Evolutionary conservation across 2,113 vertebrate species (phyloP).

Genomic region (Brienomyrus longianalis): DNA sequence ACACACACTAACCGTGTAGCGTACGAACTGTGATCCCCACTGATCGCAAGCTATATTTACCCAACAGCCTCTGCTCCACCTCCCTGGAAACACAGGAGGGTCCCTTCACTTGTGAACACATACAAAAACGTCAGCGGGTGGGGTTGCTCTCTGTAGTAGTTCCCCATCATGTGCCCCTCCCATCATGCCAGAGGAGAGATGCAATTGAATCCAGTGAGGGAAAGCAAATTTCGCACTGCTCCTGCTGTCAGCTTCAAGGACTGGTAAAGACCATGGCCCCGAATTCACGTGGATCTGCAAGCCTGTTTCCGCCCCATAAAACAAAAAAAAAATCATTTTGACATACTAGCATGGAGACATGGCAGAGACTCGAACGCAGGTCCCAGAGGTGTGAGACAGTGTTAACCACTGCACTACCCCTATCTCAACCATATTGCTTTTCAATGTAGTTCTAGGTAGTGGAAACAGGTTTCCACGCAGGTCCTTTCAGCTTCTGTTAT

Average conservation of each 20-base stretch:
- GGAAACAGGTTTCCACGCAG: not conserved
- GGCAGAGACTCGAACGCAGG: not conserved
- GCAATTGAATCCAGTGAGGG: slow-evolving; percentile 57
- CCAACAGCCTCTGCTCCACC: not conserved
- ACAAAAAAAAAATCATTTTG: not conserved
- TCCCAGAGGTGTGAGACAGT: not conserved
- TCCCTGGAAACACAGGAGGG: not conserved
- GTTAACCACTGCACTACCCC: not conserved
- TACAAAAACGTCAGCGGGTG: not conserved
- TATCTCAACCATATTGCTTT: not conserved
- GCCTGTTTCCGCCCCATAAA: not conserved
- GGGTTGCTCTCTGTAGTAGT: not conserved
- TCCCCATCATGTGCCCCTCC: not conserved
- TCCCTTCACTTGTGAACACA: no score
- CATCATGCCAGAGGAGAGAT: slow-evolving; percentile 31
- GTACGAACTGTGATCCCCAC: not conserved
- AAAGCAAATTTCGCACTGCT: slow-evolving; percentile 44
- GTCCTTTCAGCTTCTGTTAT: not conserved
- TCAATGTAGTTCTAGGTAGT: not conserved
- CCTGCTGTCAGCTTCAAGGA: slow-evolving; percentile 28
- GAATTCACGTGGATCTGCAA: not conserved
- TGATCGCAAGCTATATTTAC: not conserved
- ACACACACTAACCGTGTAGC: not conserved
- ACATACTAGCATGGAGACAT: not conserved
- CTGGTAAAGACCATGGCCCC: slow-evolving; percentile 2